Base-by-base conservation (phyloP, 92 coral and sea anemone species). In the Actinernus sp. region DNA sequence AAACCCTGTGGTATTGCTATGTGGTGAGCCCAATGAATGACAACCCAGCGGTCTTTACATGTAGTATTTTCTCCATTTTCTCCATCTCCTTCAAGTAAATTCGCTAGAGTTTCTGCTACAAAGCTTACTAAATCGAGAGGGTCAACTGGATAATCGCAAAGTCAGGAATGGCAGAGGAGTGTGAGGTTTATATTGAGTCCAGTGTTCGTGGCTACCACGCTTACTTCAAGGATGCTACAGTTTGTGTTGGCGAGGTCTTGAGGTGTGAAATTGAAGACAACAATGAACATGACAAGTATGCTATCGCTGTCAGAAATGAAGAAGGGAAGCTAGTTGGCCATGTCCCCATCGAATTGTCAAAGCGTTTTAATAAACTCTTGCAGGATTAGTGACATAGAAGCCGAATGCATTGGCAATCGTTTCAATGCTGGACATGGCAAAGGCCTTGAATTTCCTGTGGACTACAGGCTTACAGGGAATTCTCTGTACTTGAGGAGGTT, bases 371-470 rank as follows among this genome's bases (percentile, higher is more conserved):
- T 43, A 41, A 46, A 56, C 39, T 69, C 43, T 37, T 69, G 37
- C 65, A 55, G 37, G 48, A 69, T 44, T 69, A 38, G 36, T 31
- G 82, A 74, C 31, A 34, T 82, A 34, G 82, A 82, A 66, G 88
- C 76, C 21, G 82, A 82, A 46, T 82, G 82, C 77, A 74, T 64
- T 73, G 88, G 88, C 28, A 33, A 58, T 57, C 58, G 74, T n/a
- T 73, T 41, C 77, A 82, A 73, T 65, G 61, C 61, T 36, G 88
- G 88, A 40, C 63, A 73, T 34, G 88, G 82, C 25, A 82, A 82
- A 54, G 88, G 82, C 37, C 61, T 72, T 33, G 82, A 82, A 66
- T 31, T 82, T 55, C 88, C 82, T 32, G 82, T 82, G 69, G 88
- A 82, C 70, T 82, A 82, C 56, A 82, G 57, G 48, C 74, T 81